Evolutionary conservation across 2,888 invertebrate species (phyloP).

Genomic region (Cerastis leucographa): DNA sequence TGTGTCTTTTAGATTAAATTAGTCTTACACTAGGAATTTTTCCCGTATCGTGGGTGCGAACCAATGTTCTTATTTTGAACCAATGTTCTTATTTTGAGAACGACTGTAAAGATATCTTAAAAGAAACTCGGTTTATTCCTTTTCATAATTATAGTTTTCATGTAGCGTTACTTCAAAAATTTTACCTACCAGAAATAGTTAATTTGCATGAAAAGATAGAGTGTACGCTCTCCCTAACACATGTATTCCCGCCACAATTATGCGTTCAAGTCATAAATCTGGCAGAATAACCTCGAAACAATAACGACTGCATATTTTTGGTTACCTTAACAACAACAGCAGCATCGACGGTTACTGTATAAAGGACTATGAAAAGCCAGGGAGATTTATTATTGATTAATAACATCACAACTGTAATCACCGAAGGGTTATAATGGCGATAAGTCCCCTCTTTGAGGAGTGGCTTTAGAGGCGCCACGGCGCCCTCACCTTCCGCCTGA

Average conservation of each 20-base stretch:
- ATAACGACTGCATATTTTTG: conserved; percentile 16
- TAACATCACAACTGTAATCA: no score
- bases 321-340: not conserved
- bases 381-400: not conserved
- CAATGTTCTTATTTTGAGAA: not conserved
- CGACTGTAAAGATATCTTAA: not conserved
- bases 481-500: no score
- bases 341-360: not conserved
- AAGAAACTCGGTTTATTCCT: no score
- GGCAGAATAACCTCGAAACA: conserved; percentile 4
- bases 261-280: conserved; percentile 20
- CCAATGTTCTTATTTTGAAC: no score
- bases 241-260: conserved; percentile 29
- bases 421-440: no score
- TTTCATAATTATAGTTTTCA: not conserved
- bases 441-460: no score
- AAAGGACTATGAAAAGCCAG: not conserved
- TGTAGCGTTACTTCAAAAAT: not conserved
- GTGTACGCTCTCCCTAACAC: conserved; percentile 1
- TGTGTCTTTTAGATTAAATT: no score
- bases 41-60: no score
- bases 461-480: no score
- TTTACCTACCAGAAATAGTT: not conserved
- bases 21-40: no score
- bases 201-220: not conserved